phyloP scores from a whole-genome alignment of 1,140 invertebrate genomes.

The Hormaphis cornu region DNA sequence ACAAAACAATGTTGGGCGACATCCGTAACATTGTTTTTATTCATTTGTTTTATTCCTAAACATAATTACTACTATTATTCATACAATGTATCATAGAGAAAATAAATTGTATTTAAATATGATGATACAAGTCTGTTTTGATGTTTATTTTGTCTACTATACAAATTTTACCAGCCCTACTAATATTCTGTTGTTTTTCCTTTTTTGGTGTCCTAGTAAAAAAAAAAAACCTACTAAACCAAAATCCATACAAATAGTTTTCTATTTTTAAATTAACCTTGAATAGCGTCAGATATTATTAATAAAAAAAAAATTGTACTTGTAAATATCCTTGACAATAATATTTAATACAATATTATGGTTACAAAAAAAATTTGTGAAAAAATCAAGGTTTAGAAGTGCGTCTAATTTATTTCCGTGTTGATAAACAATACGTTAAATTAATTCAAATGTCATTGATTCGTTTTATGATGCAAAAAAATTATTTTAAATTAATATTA shows the following conservation, averaged over 20 bases:
- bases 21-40: background rate
- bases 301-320: background rate
- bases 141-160: too few relatives aligned
- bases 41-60: constrained; percentile 17
- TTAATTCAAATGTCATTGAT: background rate
- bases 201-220: too few relatives aligned
- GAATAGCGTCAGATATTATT: background rate
- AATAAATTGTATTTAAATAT: background rate
- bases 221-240: too few relatives aligned
- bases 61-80: constrained; percentile 17
- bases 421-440: background rate
- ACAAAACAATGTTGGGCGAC: background rate
- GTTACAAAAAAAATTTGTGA: background rate
- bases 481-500: background rate
- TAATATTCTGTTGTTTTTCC: too few relatives aligned
- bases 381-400: background rate
- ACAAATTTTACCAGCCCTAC: too few relatives aligned
- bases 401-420: background rate
- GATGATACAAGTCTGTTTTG: background rate
- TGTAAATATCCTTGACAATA: background rate
- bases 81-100: constrained; percentile 1
- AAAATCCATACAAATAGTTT: too few relatives aligned
- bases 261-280: constrained; percentile 7
- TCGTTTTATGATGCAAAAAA: background rate
- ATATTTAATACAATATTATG: background rate